These are phyloP conservation scores for Perodicticus potto DNA, from an alignment of 2,797 vertebrate genomes.

Conservation along the genomic window DNA sequence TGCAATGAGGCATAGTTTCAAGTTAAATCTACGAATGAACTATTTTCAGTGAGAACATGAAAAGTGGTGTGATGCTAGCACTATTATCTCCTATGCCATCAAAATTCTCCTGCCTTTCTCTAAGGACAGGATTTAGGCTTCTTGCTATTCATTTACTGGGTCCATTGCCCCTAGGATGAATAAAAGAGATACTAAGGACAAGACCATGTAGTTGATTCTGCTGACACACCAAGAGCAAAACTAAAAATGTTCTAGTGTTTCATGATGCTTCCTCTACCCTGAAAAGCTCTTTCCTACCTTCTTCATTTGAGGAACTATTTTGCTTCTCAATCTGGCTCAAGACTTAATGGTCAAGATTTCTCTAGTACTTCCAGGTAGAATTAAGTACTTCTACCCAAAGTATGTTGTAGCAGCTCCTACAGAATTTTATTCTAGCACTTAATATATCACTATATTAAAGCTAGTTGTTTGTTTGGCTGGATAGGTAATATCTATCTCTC, in stretches of 20 bases:
- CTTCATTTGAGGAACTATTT: neutral
- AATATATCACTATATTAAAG: neutral
- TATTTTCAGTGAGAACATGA: neutral
- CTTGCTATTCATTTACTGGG: neutral
- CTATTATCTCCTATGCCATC: neutral
- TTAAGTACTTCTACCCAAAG: neutral
- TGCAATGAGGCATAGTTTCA: neutral
- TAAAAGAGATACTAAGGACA: neutral
- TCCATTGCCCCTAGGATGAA: neutral
- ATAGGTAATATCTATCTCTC: too few species aligned
- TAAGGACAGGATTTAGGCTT: neutral
- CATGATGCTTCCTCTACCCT: neutral
- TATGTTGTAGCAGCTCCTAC: neutral
- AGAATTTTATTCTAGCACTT: neutral
- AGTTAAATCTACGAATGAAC: constrained; percentile 22
- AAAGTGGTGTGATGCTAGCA: neutral
- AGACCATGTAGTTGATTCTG: neutral
- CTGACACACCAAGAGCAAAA: neutral
- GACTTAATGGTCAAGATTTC: neutral
- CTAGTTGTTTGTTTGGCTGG: too few species aligned
- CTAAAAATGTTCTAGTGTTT: neutral
- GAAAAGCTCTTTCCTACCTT: neutral
- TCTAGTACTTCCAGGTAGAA: neutral
- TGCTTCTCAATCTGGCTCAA: neutral
- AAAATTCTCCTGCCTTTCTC: neutral